Evolutionary conservation across 2,113 vertebrate genomes (phyloP), one percentile per base, ranked within the genome.

Genomic region (Carettochelys insculpta): DNA sequence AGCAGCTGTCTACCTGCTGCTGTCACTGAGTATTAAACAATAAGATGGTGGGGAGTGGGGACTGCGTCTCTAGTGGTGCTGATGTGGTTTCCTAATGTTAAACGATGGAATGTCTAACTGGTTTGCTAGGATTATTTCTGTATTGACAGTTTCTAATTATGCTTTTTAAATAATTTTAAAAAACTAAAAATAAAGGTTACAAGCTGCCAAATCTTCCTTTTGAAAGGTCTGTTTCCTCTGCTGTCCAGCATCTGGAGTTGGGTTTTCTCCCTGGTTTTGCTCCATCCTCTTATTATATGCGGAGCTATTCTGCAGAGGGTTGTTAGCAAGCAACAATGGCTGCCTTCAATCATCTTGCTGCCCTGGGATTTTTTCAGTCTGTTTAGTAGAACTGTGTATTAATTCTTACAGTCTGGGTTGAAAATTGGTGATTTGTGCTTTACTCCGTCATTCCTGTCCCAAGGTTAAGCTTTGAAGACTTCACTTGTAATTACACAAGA

Each of bases 171-270:
- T 98, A 97, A 97, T 95, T 96, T 95, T 95, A 94, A 98, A 96
- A 95, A 97, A 98, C 97, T 98, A 98, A 98, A 98, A 98, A 98
- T 98, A 98, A 98, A 98, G 97, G 97, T 98, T 98, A 96, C 97
- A 97, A 97, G 97, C 97, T 98, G 97, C 97, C 98, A 98, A 93
- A 90, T 94, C 91, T 90, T 92, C 90, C 83, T 95, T 88, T 83
- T 1, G 11, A 96, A n/a, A 92, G 96, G 79, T 97, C 88, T 88
- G 53, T 97, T 95, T 97, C 94, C 96, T 96, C 83, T 97, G 90
- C 95, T 93, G 83, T 73, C 93, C 94, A 89, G 86, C 86, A 88
- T 48, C 80, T 95, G 88, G 86, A 93, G 95, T 90, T 96, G 86
- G 90, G 92, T 82, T 89, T 92, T 86, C 90, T 86, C 88, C 56